These are phyloP conservation scores for Ochropleura leucogaster DNA, from an alignment of 2,888 invertebrate genomes.

Conservation along the genomic window DNA sequence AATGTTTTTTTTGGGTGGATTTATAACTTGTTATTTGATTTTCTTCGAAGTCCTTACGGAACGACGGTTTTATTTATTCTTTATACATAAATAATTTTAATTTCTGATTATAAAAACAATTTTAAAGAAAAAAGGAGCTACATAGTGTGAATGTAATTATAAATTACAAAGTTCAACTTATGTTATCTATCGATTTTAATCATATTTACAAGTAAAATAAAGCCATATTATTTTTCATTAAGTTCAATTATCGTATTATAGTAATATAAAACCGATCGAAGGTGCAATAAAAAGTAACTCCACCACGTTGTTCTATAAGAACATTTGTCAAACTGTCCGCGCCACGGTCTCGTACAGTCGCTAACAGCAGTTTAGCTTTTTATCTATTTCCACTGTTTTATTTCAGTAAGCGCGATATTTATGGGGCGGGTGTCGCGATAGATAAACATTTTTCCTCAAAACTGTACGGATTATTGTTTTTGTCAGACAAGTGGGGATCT, in stretches of 20 bases:
- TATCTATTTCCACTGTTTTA: conserved; percentile 87
- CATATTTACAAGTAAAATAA: conserved; percentile 28
- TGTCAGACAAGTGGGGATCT: conserved; percentile 82
- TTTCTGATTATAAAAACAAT: not conserved
- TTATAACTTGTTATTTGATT: not conserved
- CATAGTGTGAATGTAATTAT: conserved; percentile 3
- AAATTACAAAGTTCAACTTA: conserved; percentile 26
- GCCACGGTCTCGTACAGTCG: conserved; percentile 73
- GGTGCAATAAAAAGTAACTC: conserved; percentile 46
- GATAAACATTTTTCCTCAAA: conserved; percentile 88
- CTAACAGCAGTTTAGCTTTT: conserved; percentile 84
- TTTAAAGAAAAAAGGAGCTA: not conserved
- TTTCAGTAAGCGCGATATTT: conserved; percentile 84
- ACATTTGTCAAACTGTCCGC: conserved; percentile 81
- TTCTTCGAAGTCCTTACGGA: not conserved
- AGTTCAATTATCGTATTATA: conserved; percentile 27
- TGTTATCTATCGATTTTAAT: conserved; percentile 13
- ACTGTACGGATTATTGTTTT: conserved; percentile 88
- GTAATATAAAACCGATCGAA: conserved; percentile 39
- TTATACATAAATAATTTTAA: not conserved
- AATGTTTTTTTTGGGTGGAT: conserved; percentile 46
- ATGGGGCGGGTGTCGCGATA: conserved; percentile 86
- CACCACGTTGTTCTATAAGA: conserved; percentile 50
- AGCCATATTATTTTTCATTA: conserved; percentile 12
- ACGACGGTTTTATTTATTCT: not conserved